These are phyloP conservation scores for Cyprinus carpio DNA, from an alignment of 2,113 vertebrate species.

Conservation along the genomic window DNA sequence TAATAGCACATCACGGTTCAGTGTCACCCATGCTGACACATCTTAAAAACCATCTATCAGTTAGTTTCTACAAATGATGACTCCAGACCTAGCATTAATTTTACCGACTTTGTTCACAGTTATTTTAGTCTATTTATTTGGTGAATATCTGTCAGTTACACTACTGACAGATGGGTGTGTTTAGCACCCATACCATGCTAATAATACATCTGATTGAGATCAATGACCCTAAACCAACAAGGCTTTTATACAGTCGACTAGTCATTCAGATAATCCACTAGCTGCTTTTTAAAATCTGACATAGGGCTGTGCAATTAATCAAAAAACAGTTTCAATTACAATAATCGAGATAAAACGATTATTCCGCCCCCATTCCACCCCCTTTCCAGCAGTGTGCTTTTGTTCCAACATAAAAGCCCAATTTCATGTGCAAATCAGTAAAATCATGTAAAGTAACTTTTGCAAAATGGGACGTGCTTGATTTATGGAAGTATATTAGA, in stretches of 20 bases:
- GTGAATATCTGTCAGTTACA: background rate
- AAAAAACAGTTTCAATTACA: no score
- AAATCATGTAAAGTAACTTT: no score
- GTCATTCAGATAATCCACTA: background rate
- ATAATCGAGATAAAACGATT: no score
- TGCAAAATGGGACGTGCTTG: no score
- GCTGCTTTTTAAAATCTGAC: background rate
- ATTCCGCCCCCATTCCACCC: no score
- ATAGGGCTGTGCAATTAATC: no score
- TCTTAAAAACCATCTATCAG: background rate
- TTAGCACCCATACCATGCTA: background rate
- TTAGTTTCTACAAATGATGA: background rate
- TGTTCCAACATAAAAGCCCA: no score
- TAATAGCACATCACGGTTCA: slow-evolving; percentile 2
- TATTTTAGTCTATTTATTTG: background rate
- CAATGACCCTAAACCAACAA: background rate
- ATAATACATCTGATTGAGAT: background rate
- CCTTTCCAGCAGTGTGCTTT: no score
- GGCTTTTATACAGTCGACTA: background rate
- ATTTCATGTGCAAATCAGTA: no score
- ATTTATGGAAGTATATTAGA: no score
- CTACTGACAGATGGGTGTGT: background rate
- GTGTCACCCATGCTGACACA: background rate
- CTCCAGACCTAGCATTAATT: background rate
- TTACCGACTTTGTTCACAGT: background rate